Conservation (phyloP, 35 echinoderm and acorn worm species). For the Amphiura filiformis region DNA sequence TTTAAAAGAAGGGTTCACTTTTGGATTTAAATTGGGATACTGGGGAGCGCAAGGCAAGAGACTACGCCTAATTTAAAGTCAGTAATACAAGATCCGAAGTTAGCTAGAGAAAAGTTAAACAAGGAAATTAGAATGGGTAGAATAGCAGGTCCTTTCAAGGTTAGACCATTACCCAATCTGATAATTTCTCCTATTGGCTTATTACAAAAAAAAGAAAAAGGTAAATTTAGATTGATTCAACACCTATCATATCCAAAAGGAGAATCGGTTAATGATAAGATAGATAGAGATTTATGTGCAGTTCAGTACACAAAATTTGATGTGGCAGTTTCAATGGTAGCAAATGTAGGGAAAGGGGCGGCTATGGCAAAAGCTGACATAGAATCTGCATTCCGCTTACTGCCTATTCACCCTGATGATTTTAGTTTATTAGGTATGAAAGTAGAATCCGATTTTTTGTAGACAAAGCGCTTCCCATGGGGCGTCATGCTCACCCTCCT, state of each 20-base stretch:
- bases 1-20: not conserved
- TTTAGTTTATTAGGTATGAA: slow-evolving; percentile 3
- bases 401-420: slow-evolving; percentile 31
- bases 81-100: not conserved
- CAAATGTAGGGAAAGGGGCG: not conserved
- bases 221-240: slow-evolving; percentile 7
- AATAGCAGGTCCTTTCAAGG: slow-evolving; percentile 15
- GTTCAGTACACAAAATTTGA: slow-evolving; percentile 21
- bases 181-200: slow-evolving; percentile 17
- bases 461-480: slow-evolving; percentile 13
- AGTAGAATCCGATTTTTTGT: slow-evolving; percentile 4
- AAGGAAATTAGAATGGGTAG: slow-evolving; percentile 12
- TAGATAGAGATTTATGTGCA: not conserved
- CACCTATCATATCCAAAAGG: not conserved
- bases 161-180: not conserved
- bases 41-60: not conserved
- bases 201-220: not conserved
- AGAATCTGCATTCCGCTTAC: slow-evolving; percentile 22
- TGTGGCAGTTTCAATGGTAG: not conserved
- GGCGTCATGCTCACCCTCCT: not conserved
- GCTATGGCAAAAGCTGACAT: slow-evolving; percentile 43
- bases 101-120: not conserved
- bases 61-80: slow-evolving; percentile 14
- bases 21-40: slow-evolving; percentile 9
- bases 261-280: not conserved